Percentiles rank a stretch among this genome's conserved stretches.
Conservation (phyloP, 2,797 vertebrate genomes). For the Syngnathus rostellatus region DNA sequence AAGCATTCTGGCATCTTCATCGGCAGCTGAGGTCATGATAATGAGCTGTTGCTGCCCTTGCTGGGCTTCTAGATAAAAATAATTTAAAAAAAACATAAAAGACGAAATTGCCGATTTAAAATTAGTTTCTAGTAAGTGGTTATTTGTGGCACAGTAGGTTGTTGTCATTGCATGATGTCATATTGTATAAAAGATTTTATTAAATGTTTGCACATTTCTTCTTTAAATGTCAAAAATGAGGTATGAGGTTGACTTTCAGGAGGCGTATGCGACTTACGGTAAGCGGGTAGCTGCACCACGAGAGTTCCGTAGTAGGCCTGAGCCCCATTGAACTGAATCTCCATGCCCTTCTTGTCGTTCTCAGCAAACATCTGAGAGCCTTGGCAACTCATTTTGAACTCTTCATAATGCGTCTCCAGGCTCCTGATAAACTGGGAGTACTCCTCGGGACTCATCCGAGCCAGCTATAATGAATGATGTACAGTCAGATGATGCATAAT, state of each 20-base stretch:
- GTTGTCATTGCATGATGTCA: too few species aligned
- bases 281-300: constrained; percentile 75
- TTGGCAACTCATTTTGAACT: constrained; percentile 76
- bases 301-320: constrained; percentile 80
- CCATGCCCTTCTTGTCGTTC: constrained; percentile 80
- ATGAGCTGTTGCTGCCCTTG: constrained; percentile 21
- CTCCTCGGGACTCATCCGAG: constrained; percentile 86
- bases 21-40: constrained; percentile 20
- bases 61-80: constrained; percentile 10
- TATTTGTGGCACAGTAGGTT: too few species aligned
- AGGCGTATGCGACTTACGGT: constrained; percentile 48
- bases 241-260: too few species aligned
- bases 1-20: constrained; percentile 13
- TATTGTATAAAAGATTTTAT: too few species aligned
- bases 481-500: constrained; percentile 6
- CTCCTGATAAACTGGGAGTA: constrained; percentile 79
- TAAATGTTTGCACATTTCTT: too few species aligned
- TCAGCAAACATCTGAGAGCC: constrained; percentile 85
- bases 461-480: constrained; percentile 66
- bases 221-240: too few species aligned
- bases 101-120: neutral
- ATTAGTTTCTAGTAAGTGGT: neutral
- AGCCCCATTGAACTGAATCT: constrained; percentile 78
- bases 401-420: constrained; percentile 84
- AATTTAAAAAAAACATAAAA: neutral